Conservation (phyloP, 2,888 invertebrate species). For the Coronaproctus castanopsis region DNA sequence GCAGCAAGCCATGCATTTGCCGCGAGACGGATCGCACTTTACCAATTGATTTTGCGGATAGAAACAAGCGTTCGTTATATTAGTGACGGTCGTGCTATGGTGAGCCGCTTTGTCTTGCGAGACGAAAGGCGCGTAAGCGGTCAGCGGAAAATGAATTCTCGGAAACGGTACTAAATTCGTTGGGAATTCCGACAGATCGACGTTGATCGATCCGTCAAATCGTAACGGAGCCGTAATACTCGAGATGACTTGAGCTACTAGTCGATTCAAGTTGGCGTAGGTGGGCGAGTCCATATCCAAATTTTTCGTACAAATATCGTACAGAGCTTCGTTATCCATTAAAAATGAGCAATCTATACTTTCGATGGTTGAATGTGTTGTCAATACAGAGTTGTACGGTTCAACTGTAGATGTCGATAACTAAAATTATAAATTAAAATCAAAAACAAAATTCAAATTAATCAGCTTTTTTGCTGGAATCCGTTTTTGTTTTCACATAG, state of each 20-base stretch:
- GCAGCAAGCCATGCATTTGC: conserved; percentile 34
- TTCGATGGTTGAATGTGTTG: conserved; percentile 25
- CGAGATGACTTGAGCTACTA: conserved; percentile 32
- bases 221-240: conserved; percentile 73
- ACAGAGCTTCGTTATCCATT: conserved; percentile 25
- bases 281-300: conserved; percentile 34
- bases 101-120: conserved; percentile 34
- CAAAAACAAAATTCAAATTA: no score
- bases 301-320: conserved; percentile 32
- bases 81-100: conserved; percentile 34
- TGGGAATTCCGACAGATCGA: conserved; percentile 39
- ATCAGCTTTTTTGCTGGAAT: no score
- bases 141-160: conserved; percentile 40
- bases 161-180: conserved; percentile 40
- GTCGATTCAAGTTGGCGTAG: conserved; percentile 36
- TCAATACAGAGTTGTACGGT: conserved; percentile 26
- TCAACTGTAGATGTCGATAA: conserved; percentile 26
- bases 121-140: conserved; percentile 35
- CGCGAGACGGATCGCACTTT: conserved; percentile 31
- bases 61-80: conserved; percentile 40
- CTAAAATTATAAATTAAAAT: no score
- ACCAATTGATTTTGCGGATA: conserved; percentile 36
- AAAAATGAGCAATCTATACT: conserved; percentile 25
- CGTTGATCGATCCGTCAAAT: conserved; percentile 59
- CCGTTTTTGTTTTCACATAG: no score